Percentiles rank a stretch among this genome's conserved stretches.
phyloP scores from a whole-genome alignment of 2,888 invertebrate species.

The Heterodera filipjevi region DNA sequence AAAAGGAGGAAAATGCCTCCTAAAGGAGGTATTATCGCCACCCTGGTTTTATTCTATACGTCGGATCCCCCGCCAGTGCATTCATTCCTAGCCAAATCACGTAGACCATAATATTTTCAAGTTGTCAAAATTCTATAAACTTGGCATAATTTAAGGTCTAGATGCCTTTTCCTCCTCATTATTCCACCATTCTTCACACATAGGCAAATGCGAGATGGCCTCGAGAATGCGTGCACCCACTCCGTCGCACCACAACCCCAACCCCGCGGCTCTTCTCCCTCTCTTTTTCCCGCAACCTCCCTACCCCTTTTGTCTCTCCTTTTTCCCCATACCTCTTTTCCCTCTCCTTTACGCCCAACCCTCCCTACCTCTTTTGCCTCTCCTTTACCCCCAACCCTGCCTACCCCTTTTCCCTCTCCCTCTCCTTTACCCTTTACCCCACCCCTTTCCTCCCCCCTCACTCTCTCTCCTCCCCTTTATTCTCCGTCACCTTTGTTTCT shows the following conservation, averaged over 20 bases:
- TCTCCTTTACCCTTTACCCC: neutral
- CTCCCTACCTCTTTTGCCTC: neutral
- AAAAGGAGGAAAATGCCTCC: no score
- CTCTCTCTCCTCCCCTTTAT: neutral
- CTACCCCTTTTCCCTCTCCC: neutral
- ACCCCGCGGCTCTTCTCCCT: neutral
- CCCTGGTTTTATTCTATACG: no score
- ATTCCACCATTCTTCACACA: neutral
- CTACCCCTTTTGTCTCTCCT: neutral
- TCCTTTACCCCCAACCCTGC: neutral
- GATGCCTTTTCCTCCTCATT: no score
- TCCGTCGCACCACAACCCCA: neutral
- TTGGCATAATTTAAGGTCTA: no score
- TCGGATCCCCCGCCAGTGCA: no score
- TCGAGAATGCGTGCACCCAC: neutral
- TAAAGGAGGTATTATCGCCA: no score
- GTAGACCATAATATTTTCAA: no score
- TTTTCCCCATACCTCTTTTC: no score
- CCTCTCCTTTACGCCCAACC: neutral
- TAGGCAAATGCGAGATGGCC: neutral
- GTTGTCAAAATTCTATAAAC: no score
- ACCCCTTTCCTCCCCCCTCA: neutral
- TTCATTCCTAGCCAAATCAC: no score
- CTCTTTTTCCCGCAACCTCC: neutral
- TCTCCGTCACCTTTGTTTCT: neutral